Percentiles rank a stretch among this genome's conserved stretches.
phyloP scores from a whole-genome alignment of 92 coral and sea anemone genomes.

The Chrysogorgia sp. region DNA sequence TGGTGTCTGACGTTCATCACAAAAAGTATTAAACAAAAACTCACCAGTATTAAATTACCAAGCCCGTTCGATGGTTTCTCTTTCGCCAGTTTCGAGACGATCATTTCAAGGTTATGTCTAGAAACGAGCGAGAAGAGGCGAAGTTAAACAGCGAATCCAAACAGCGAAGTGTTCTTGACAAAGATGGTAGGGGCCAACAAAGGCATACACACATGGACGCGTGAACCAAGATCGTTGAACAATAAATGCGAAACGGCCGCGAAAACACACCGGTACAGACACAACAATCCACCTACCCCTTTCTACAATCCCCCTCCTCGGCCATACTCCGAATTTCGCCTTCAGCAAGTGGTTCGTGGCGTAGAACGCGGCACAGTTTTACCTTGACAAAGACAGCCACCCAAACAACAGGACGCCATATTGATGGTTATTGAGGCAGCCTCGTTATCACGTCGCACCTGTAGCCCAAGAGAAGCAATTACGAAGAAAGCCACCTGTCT shows the following conservation, averaged over 20 bases:
- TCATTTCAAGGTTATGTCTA: conserved; percentile 97
- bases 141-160: neutral
- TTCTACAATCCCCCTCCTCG: conserved; percentile 79
- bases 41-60: conserved; percentile 89
- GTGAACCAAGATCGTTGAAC: conserved; percentile 1
- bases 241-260: neutral
- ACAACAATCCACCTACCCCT: conserved; percentile 70
- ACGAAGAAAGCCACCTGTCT: conserved; percentile 45
- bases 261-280: neutral
- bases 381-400: neutral
- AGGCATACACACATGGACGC: neutral
- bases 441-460: conserved; percentile 45
- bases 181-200: conserved; percentile 5
- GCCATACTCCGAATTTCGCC: conserved; percentile 59
- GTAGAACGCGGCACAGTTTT: conserved; percentile 20
- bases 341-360: neutral
- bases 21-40: conserved; percentile 8
- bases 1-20: conserved; percentile 1
- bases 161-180: neutral
- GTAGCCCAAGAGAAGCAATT: conserved; percentile 29
- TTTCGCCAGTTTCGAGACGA: conserved; percentile 92
- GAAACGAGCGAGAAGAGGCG: conserved; percentile 39
- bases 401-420: conserved; percentile 51
- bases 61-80: conserved; percentile 87
- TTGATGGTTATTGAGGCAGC: conserved; percentile 51